A percentile compares a stretch with the other conserved stretches of the same genome.
These are phyloP conservation scores for Hoplias malabaricus DNA, from an alignment of 2,113 vertebrate genomes.

Conservation along the genomic window DNA sequence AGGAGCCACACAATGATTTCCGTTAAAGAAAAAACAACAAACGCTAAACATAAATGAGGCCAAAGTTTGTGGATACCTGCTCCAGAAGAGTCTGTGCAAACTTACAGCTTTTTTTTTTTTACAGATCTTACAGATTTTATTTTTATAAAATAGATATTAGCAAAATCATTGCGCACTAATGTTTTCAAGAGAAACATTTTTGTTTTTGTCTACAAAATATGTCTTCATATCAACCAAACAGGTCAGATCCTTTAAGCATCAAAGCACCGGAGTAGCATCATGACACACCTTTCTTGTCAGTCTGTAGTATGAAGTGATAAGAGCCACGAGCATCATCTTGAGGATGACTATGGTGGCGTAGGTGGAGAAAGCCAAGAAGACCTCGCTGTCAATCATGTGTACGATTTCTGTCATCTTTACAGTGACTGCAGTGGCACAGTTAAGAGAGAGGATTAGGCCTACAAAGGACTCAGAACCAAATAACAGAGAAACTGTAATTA, in stretches of 20 bases:
- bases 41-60: too few relatives aligned
- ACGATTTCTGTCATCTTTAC: conserved; percentile 64
- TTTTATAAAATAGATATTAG: too few relatives aligned
- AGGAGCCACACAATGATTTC: background rate
- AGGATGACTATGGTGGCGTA: conserved; percentile 72
- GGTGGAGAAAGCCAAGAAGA: conserved; percentile 72
- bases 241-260: too few relatives aligned
- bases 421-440: background rate
- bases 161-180: too few relatives aligned
- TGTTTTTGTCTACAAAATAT: too few relatives aligned
- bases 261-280: background rate
- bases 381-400: conserved; percentile 68
- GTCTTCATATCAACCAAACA: too few relatives aligned
- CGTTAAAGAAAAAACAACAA: background rate
- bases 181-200: too few relatives aligned
- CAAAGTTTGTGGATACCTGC: too few relatives aligned
- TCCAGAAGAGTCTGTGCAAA: too few relatives aligned
- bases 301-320: conserved; percentile 70
- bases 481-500: background rate
- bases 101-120: too few relatives aligned
- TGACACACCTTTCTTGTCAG: conserved; percentile 75
- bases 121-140: too few relatives aligned
- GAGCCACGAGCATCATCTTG: conserved; percentile 86
- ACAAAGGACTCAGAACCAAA: too few relatives aligned
- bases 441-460: background rate